Evolutionary conservation across 2,113 vertebrate species (phyloP).

Genomic region (Centropus bengalensis): DNA sequence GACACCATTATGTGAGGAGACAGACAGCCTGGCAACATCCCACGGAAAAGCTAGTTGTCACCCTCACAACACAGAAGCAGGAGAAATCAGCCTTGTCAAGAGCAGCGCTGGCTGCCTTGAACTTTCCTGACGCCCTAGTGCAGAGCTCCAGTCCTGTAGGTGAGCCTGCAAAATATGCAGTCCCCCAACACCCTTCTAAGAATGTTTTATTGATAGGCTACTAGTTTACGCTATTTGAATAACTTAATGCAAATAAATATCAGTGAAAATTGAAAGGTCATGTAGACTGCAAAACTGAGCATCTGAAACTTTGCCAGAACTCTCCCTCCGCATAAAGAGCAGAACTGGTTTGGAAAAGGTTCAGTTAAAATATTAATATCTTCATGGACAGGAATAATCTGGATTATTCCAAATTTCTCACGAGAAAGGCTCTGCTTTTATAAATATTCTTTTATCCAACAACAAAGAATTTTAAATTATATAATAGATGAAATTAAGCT

Average conservation of each 20-base stretch:
- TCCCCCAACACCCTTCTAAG: neutral
- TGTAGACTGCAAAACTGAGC: neutral
- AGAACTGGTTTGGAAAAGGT: conserved; percentile 43
- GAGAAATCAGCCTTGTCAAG: neutral
- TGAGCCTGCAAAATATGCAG: neutral
- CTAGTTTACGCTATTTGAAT: neutral
- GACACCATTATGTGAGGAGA: neutral
- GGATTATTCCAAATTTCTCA: conserved; percentile 58
- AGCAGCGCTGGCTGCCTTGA: neutral
- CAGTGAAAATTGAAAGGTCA: neutral
- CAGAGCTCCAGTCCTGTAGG: neutral
- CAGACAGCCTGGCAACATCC: neutral
- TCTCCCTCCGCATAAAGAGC: neutral
- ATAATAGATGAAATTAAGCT: conserved; percentile 53
- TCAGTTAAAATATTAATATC: conserved; percentile 66
- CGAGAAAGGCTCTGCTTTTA: conserved; percentile 22
- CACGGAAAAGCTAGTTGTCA: neutral
- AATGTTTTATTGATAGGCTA: neutral
- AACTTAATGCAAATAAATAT: neutral
- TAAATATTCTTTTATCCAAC: conserved; percentile 49
- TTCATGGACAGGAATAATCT: conserved; percentile 40
- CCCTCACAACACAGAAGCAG: neutral
- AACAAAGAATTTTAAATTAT: conserved; percentile 55
- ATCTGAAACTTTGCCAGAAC: neutral
- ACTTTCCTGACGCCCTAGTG: neutral